phyloP scores from a whole-genome alignment of 2,113 vertebrate genomes.

The Neodontobutis hainanensis region DNA sequence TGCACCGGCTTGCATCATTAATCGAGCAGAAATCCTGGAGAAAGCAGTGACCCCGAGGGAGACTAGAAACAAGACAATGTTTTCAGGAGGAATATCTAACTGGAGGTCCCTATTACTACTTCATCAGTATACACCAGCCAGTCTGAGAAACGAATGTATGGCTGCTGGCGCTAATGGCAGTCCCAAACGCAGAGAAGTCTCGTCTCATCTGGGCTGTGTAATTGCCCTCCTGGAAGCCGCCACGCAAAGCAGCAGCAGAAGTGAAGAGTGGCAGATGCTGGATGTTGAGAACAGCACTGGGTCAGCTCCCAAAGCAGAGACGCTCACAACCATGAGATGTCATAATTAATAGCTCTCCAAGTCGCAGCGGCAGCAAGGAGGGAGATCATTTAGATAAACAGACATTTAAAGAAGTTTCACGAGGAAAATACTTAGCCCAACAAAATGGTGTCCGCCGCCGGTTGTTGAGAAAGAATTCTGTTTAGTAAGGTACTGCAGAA shows the following conservation, averaged over 20 bases:
- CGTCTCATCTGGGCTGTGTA: slow-evolving; percentile 68
- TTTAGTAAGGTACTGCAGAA: too few species aligned
- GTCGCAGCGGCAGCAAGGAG: slow-evolving; percentile 11
- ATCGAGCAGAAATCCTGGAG: slow-evolving; percentile 67
- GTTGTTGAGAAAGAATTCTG: neutral
- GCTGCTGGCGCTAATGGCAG: slow-evolving; percentile 67
- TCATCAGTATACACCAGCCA: slow-evolving; percentile 71
- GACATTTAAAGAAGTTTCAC: neutral
- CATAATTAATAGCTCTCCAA: slow-evolving; percentile 76
- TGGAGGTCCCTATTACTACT: slow-evolving; percentile 68
- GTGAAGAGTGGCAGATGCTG: slow-evolving; percentile 77
- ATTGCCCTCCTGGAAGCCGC: slow-evolving; percentile 71
- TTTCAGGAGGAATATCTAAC: slow-evolving; percentile 71
- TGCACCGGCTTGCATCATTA: slow-evolving; percentile 76
- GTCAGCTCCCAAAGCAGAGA: slow-evolving; percentile 67
- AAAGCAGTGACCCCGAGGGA: slow-evolving; percentile 72
- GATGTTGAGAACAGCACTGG: slow-evolving; percentile 59
- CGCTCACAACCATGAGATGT: slow-evolving; percentile 68
- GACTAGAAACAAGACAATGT: slow-evolving; percentile 69
- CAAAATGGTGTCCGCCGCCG: neutral
- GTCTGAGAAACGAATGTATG: slow-evolving; percentile 41
- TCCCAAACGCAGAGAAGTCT: slow-evolving; percentile 68
- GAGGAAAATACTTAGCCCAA: neutral
- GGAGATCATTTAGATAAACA: slow-evolving; percentile 45
- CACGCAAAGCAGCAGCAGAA: slow-evolving; percentile 48